Percentiles rank a stretch among this genome's conserved stretches.
phyloP scores from a whole-genome alignment of 2,888 invertebrate genomes.

The Pristionchus fissidentatus region DNA sequence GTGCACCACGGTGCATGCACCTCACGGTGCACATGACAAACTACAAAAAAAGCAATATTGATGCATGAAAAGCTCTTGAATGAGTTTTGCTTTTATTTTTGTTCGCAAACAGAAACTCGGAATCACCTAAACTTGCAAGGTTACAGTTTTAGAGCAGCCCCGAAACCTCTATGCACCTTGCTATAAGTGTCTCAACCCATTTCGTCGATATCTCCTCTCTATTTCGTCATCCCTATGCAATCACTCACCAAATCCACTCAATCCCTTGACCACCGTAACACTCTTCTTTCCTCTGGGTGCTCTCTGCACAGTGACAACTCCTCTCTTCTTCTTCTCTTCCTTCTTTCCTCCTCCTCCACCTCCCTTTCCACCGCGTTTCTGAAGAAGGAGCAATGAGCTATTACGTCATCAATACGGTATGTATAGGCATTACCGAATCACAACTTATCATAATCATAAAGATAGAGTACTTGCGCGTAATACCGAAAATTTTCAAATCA shows the following conservation, averaged over 20 bases:
- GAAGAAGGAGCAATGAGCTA: background rate
- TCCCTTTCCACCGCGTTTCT: slow-evolving; percentile 67
- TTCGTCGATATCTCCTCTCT: no score
- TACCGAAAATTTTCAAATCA: background rate
- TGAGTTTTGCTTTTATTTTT: background rate
- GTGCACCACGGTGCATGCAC: no score
- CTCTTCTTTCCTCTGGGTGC: slow-evolving; percentile 96
- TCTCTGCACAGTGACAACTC: slow-evolving; percentile 80
- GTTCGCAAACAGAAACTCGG: background rate
- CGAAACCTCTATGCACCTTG: background rate
- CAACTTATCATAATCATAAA: no score
- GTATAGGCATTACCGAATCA: no score
- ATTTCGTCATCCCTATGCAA: no score
- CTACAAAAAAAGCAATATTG: background rate
- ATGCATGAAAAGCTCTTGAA: background rate
- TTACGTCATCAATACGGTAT: no score
- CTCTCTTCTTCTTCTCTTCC: slow-evolving; percentile 56
- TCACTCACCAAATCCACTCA: slow-evolving; percentile 79
- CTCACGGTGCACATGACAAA: no score
- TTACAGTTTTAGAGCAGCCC: background rate
- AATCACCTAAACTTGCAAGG: background rate
- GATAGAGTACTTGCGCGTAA: no score
- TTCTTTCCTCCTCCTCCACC: slow-evolving; percentile 34
- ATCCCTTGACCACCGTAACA: slow-evolving; percentile 96
- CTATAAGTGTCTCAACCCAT: background rate